Evolutionary conservation across 1,140 invertebrate genomes (phyloP).

Genomic region (Hyles vespertilio): DNA sequence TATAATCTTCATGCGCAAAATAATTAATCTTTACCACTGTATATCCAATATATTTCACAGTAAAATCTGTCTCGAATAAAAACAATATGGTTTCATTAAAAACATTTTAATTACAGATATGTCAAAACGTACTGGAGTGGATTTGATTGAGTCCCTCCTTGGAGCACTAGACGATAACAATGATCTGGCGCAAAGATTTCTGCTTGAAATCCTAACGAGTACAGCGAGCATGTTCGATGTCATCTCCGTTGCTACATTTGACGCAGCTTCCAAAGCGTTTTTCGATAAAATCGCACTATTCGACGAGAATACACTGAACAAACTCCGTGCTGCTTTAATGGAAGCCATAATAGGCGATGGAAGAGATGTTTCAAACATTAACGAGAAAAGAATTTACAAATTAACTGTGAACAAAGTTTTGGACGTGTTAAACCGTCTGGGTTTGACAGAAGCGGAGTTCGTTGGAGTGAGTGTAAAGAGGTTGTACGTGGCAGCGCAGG

Average conservation of each 20-base stretch:
- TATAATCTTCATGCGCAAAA: too few species aligned
- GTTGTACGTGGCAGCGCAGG: too few species aligned
- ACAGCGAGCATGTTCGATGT: neutral
- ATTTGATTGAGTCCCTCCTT: neutral
- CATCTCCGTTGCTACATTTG: neutral
- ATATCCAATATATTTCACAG: too few species aligned
- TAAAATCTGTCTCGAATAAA: too few species aligned
- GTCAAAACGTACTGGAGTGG: neutral
- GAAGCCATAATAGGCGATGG: neutral
- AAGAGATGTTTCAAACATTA: neutral
- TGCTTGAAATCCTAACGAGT: neutral
- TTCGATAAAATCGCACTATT: neutral
- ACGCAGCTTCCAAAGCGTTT: neutral
- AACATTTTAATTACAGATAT: too few species aligned
- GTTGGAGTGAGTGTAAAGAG: too few species aligned
- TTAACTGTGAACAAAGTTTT: too few species aligned
- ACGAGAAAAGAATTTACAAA: too few species aligned
- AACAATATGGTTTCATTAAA: too few species aligned
- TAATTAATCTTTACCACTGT: too few species aligned
- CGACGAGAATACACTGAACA: neutral
- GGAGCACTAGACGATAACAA: neutral
- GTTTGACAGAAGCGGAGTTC: too few species aligned
- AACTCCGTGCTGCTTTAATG: neutral
- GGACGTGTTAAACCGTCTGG: too few species aligned
- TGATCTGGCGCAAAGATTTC: neutral